Conservation (phyloP, 2,113 vertebrate genomes). For the Alethe diademata region DNA sequence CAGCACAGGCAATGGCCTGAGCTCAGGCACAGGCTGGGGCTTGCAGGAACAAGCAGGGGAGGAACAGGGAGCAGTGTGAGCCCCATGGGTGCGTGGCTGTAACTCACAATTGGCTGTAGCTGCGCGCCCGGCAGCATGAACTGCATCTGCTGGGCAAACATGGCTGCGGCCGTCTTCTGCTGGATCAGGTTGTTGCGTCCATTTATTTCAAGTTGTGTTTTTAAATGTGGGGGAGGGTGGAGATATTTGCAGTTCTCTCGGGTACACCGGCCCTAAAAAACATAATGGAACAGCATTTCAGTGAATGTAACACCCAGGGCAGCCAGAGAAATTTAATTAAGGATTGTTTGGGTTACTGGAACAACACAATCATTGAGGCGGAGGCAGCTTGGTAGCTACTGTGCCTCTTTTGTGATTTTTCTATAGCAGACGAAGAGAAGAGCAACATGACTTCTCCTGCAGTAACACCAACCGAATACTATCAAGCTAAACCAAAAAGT, state of each 20-base stretch:
- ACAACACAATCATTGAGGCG: background rate
- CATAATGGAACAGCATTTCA: constrained; percentile 1
- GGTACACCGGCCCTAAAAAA: constrained; percentile 89
- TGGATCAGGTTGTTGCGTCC: constrained; percentile 98
- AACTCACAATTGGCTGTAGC: constrained; percentile 91
- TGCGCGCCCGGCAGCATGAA: constrained; percentile 93
- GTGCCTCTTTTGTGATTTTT: background rate
- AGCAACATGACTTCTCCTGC: background rate
- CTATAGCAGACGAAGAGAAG: background rate
- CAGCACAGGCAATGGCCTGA: background rate
- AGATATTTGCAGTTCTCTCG: constrained; percentile 99
- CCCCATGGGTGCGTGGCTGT: fast-evolving
- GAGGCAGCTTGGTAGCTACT: background rate
- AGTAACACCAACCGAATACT: background rate
- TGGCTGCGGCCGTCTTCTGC: constrained; percentile 94
- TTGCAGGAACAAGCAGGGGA: fast-evolving
- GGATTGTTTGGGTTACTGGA: constrained; percentile 14
- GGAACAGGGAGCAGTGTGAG: fast-evolving
- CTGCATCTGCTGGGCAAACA: constrained; percentile 98
- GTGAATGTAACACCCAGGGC: background rate
- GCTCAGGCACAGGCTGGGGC: background rate
- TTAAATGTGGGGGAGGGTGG: constrained; percentile 95
- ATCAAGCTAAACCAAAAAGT: background rate
- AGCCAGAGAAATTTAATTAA: background rate
- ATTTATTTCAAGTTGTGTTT: constrained; percentile 97